Percentiles rank a stretch among this genome's conserved stretches.
Evolutionary conservation across 2,888 invertebrate genomes (phyloP).

Genomic region (Sphecodes monilicornis): DNA sequence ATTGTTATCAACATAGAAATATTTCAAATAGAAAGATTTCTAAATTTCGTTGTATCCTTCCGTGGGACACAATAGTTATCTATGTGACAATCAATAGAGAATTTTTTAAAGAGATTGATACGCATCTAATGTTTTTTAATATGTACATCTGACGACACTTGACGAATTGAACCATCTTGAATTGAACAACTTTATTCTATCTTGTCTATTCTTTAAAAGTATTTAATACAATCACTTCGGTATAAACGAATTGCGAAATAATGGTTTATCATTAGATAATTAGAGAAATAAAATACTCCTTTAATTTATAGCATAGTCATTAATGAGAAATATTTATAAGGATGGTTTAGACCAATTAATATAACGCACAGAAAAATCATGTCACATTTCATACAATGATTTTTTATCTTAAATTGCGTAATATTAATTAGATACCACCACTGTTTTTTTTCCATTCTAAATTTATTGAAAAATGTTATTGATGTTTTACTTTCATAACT

Average conservation of each 20-base stretch:
- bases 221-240: not conserved
- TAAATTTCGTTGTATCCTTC: not conserved
- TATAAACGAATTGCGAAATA: not conserved
- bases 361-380: constrained; percentile 61
- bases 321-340: constrained; percentile 20
- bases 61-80: not conserved
- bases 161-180: constrained; percentile 22
- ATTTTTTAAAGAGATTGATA: not conserved
- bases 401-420: not conserved
- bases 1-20: not conserved
- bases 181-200: not conserved
- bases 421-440: constrained; percentile 6
- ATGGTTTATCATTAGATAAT: constrained; percentile 4
- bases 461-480: constrained; percentile 21
- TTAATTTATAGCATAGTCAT: constrained; percentile 8
- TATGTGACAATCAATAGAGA: constrained; percentile 41
- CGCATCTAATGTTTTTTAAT: not conserved
- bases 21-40: not conserved
- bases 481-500: constrained; percentile 7
- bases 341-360: constrained; percentile 25
- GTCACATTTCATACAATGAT: constrained; percentile 24
- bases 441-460: constrained; percentile 7
- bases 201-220: constrained; percentile 7
- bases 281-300: constrained; percentile 4
- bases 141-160: constrained; percentile 17